phyloP scores from a whole-genome alignment of 1,140 invertebrate species.

The Aphidius ervi region DNA sequence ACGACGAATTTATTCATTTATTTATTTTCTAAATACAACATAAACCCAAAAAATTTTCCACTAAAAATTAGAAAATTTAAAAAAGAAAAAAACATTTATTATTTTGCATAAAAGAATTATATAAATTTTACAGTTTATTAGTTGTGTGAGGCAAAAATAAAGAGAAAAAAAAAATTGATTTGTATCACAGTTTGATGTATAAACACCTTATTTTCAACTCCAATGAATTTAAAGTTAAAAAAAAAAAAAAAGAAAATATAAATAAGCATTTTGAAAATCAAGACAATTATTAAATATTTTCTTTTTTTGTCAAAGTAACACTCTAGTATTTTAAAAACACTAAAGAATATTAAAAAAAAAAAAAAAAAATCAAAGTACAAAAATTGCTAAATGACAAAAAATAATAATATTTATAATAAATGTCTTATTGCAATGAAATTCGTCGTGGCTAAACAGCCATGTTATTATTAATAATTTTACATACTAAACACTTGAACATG shows the following conservation, averaged over 20 bases:
- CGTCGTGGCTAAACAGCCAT: constrained; percentile 33
- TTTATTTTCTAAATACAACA: not conserved
- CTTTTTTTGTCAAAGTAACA: no score
- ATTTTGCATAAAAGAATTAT: no score
- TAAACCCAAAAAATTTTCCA: constrained; percentile 2
- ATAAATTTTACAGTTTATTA: not conserved
- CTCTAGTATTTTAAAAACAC: no score
- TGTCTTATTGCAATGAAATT: constrained; percentile 18
- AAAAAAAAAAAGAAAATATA: no score
- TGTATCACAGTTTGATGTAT: no score
- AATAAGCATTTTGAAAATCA: no score
- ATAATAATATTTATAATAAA: no score
- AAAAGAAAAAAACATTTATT: not conserved
- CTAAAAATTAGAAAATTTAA: not conserved
- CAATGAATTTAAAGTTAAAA: no score
- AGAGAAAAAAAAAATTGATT: no score
- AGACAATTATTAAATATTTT: no score
- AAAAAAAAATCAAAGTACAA: constrained; percentile 13
- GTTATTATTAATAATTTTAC: constrained; percentile 26
- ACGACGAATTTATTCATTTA: constrained; percentile 32
- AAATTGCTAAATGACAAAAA: not conserved
- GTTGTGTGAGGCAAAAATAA: not conserved
- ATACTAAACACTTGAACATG: constrained; percentile 14
- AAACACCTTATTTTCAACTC: no score
- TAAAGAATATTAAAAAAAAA: not conserved